Conservation (phyloP, 2,888 invertebrate genomes). For the Cecidostiba fungosa region DNA sequence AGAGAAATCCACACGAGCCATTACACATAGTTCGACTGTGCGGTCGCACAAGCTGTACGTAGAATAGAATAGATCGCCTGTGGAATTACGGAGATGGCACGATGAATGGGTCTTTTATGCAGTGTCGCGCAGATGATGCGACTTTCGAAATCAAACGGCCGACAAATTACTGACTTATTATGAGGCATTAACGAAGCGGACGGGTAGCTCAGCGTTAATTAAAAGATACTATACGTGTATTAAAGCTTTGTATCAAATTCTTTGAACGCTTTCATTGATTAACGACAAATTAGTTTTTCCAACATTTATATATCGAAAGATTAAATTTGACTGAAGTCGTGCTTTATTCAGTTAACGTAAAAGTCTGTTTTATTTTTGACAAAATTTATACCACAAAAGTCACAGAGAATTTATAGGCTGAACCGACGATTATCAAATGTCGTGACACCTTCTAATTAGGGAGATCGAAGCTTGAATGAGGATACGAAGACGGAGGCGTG, state of each 20-base stretch:
- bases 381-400: neutral
- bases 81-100: conserved; percentile 37
- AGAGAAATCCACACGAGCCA: conserved; percentile 29
- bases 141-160: neutral
- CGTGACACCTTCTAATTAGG: conserved; percentile 14
- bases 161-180: neutral
- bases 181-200: neutral
- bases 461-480: neutral
- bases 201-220: neutral
- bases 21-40: conserved; percentile 23
- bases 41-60: neutral
- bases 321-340: no score
- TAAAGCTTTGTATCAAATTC: neutral
- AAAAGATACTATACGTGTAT: neutral
- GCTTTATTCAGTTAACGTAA: no score
- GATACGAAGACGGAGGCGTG: conserved; percentile 9
- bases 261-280: neutral
- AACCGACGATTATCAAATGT: conserved; percentile 17
- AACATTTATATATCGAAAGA: no score
- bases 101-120: conserved; percentile 39
- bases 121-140: neutral
- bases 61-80: conserved; percentile 37
- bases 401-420: neutral
- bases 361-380: neutral
- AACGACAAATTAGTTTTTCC: neutral